Base-by-base conservation (phyloP, 2,888 invertebrate genomes). In the Trachelus stipa region DNA sequence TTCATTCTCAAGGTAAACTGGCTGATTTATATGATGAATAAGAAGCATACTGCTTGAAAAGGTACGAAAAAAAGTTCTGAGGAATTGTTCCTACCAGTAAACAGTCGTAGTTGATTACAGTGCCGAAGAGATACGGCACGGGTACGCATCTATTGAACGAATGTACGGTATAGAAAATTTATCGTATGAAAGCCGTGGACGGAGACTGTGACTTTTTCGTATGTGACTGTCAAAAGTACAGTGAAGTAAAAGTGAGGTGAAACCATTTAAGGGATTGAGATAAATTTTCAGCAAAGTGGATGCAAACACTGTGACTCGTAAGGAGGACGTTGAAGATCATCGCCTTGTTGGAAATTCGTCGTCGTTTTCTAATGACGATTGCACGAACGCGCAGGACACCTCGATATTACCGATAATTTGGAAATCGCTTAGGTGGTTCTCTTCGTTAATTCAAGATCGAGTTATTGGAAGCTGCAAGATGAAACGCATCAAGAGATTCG, bases 401-500 rank as follows among this genome's bases (percentile, higher is more conserved):
- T 56, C 56, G 56, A 23, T 15, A 40, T 15, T 40, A 40, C 40
- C 40, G 40, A 40, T 56, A 56, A 23, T 56, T 56, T 56, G 56
- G 56, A 56, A 23, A 56, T 56, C 56, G 2, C 56, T 56, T 1
- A 56, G 56, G 56, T 56, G 56, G 56, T 56, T 56, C 15, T 11
- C 71, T 30, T 71, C 71, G 71, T 71, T 71, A 71, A 11, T 33
- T 71, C 71, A 12, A 30, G 71, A 71, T 30, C 33, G 23, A 23
- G 9, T 56, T 15, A 56, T 31, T 77, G 79, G 79, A 76, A 79
- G 75, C 34, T 79, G 40, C 76, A 81, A 79, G 77, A 90, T 90
- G 90, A 89, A 82, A 81, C 88, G 90, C 33, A 88, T 91, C 79
- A 92, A 92, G 82, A 88, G 92, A 85, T 92, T 92, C 83, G 89